A percentile compares a stretch with the other conserved stretches of the same genome.
Evolutionary conservation across 2,113 vertebrate species (phyloP).

Genomic region (Syngnathus floridae): DNA sequence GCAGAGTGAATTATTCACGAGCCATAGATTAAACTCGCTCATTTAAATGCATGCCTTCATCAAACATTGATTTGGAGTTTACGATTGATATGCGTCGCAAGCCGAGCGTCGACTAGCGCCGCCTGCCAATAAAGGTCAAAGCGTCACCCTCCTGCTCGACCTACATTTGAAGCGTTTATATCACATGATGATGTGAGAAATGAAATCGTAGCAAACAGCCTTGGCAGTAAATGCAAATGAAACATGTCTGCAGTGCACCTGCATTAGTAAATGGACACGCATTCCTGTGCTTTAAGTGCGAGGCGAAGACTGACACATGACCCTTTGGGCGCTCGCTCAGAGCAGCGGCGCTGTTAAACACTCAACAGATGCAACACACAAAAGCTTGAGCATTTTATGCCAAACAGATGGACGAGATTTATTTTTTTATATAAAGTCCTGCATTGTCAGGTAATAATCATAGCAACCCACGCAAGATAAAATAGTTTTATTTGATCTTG

Average conservation of each 20-base stretch:
- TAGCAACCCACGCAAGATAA: background rate
- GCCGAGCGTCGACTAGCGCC: background rate
- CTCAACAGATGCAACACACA: constrained; percentile 29
- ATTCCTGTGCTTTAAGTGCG: constrained; percentile 27
- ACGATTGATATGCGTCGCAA: constrained; percentile 33
- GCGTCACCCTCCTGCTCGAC: background rate
- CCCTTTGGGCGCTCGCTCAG: constrained; percentile 20
- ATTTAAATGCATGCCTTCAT: constrained; percentile 47
- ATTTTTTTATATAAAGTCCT: background rate
- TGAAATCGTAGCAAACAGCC: background rate
- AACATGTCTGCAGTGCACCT: background rate
- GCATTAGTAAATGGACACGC: background rate
- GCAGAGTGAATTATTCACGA: constrained; percentile 43
- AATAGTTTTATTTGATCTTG: too few relatives aligned
- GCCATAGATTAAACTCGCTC: constrained; percentile 44
- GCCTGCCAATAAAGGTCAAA: constrained; percentile 23
- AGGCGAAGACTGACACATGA: constrained; percentile 26
- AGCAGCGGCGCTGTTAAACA: constrained; percentile 35
- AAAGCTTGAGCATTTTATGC: constrained; percentile 14
- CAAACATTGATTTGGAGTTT: constrained; percentile 49
- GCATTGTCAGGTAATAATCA: background rate
- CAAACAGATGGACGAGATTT: background rate
- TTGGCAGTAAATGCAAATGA: constrained; percentile 1
- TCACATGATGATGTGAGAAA: background rate
- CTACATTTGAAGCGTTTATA: background rate